Evolutionary conservation across 2,888 invertebrate genomes (phyloP), one percentile per base, ranked within the genome.

Genomic region (Ennomos erosarius): DNA sequence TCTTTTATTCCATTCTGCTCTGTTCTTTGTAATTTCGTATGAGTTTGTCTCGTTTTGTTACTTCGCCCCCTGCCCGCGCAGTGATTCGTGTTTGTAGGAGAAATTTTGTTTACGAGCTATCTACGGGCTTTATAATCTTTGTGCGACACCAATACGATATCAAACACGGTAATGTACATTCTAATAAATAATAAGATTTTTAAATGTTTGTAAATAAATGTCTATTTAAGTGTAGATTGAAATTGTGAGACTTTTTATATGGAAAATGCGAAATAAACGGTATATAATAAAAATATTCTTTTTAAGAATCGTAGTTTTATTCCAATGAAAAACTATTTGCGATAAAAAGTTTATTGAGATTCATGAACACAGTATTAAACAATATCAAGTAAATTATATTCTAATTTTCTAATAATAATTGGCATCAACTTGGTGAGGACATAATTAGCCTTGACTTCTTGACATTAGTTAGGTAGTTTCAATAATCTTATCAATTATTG

Each of bases 281-380:
- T 8, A 36, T 59, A n/a, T n/a, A n/a, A n/a, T n/a, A n/a, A n/a
- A n/a, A 16, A 16, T 16, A 16, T 16, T 46, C 46, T 65, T 63
- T 52, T 58, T 53, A 62, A 35, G 12, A 44, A 10, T 6, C 10
- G 26, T 34, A 10, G 26, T 38, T 52, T 62, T 59, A 36, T 40
- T 35, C 11, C 36, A 46, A 34, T 39, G 37, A 62, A 55, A 56
- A 36, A 40, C 35, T 37, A 8, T 13, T 37, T 39, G 43, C 51
- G 40, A 58, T 40, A 62, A 62, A 63, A 64, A 47, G 52, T 70
- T 76, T 75, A 70, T 72, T 75, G 72, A 74, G 59, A 70, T 74
- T 75, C 66, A 54, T 70, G 76, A 78, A 82, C 68, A 75, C 68
- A 64, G 67, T 75, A 67, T 73, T 60, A 78, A 74, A 65, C 51